Percentiles rank a stretch among this genome's conserved stretches.
phyloP scores from a whole-genome alignment of 92 coral and sea anemone species.

The Actinernus sp. region DNA sequence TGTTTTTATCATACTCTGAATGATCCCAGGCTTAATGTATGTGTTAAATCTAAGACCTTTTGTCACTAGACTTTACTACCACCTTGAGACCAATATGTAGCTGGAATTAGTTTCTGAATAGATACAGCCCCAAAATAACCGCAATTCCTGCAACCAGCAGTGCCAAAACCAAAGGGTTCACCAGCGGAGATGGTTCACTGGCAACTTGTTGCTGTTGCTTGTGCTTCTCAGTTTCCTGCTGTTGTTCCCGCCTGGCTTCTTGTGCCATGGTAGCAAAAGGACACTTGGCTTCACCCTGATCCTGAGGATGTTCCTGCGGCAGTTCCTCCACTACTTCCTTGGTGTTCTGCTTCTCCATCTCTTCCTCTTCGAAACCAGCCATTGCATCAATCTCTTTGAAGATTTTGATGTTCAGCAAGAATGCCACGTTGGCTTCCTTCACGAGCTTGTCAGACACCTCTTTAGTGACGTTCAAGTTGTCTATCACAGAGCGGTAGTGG shows the following conservation, averaged over 20 bases:
- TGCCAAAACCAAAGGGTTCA: constrained; percentile 36
- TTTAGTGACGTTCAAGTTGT: constrained; percentile 71
- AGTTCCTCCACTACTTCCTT: background rate
- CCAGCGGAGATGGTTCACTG: background rate
- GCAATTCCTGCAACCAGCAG: constrained; percentile 50
- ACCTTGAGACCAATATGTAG: too few relatives aligned
- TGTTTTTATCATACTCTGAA: too few relatives aligned
- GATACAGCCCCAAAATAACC: constrained; percentile 25
- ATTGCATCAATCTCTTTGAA: constrained; percentile 84
- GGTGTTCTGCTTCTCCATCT: constrained; percentile 1
- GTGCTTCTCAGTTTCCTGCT: background rate
- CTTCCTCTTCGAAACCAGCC: constrained; percentile 70
- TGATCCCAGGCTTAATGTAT: too few relatives aligned
- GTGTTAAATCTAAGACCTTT: too few relatives aligned
- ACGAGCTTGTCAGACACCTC: constrained; percentile 87
- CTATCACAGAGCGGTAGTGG: constrained; percentile 83
- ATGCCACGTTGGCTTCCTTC: constrained; percentile 83
- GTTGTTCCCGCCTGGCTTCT: constrained; percentile 38
- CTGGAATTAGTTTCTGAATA: constrained; percentile 5
- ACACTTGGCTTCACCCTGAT: constrained; percentile 23
- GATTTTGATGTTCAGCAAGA: constrained; percentile 81
- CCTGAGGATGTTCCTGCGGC: background rate
- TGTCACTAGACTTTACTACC: too few relatives aligned
- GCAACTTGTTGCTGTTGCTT: background rate
- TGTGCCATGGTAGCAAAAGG: constrained; percentile 89